Evolutionary conservation across 1,140 invertebrate species (phyloP).

Genomic region (Bombus pascuorum): DNA sequence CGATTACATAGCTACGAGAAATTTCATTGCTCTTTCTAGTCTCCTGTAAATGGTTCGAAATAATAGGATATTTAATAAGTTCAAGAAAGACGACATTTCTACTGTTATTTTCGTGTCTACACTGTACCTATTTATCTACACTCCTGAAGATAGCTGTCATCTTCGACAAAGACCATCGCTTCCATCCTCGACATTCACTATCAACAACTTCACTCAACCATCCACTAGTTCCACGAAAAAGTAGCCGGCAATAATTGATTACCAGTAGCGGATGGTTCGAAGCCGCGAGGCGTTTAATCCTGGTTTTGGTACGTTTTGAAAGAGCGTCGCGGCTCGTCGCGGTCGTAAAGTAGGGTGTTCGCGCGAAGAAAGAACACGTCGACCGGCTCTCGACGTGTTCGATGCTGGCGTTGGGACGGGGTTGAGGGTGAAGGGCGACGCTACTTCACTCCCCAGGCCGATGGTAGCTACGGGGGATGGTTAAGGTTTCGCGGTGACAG

Average conservation of each 20-base stretch:
- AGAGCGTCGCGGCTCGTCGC: conserved; percentile 30
- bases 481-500: conserved; percentile 77
- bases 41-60: no score
- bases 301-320: background rate
- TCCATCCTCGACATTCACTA: no score
- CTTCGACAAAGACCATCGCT: no score
- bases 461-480: conserved; percentile 52
- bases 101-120: no score
- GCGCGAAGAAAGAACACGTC: conserved; percentile 49
- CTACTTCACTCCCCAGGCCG: background rate
- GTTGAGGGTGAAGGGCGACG: background rate
- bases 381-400: conserved; percentile 25
- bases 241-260: background rate
- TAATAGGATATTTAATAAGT: no score
- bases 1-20: background rate
- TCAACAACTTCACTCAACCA: no score
- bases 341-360: conserved; percentile 43
- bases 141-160: no score
- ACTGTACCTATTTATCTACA: no score
- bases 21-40: no score
- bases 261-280: background rate
- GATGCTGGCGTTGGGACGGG: background rate
- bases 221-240: no score
- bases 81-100: no score
- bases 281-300: background rate